Conservation (phyloP, 2,888 invertebrate genomes). For the Alentia gelatinosa region DNA sequence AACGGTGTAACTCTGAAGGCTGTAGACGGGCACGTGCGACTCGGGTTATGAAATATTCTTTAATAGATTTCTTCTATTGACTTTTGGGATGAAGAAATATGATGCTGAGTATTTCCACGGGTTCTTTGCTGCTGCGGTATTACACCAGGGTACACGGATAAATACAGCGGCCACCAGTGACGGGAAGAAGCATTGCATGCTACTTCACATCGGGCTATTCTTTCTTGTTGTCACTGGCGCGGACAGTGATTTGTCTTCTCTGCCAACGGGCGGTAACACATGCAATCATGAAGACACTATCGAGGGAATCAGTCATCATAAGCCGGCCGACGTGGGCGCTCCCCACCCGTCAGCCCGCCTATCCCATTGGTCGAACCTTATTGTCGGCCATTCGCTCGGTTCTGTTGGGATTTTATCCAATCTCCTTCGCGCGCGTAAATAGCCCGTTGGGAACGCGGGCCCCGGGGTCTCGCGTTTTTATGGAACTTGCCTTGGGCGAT, state of each 20-base stretch:
- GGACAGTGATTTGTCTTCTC: not conserved
- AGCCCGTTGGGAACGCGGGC: not conserved
- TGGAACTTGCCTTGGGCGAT: not conserved
- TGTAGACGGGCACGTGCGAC: no score
- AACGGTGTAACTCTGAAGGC: no score
- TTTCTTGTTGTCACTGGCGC: not conserved
- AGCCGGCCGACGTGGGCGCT: not conserved
- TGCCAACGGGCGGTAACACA: not conserved
- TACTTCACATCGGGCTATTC: not conserved
- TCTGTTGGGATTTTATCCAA: not conserved
- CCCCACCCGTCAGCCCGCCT: not conserved
- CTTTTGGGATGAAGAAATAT: no score
- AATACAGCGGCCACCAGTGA: not conserved
- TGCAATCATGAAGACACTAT: constrained; percentile 21
- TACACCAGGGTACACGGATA: no score
- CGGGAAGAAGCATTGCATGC: not conserved
- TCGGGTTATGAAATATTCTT: no score
- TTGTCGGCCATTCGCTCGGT: not conserved
- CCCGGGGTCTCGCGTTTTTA: not conserved
- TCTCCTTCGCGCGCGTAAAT: not conserved
- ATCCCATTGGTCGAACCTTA: not conserved
- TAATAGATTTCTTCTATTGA: no score
- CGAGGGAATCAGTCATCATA: not conserved
- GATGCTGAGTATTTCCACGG: no score
- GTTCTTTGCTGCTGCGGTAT: no score